Evolutionary conservation across 2,888 invertebrate genomes (phyloP), one percentile per base, ranked within the genome.

Genomic region (Abscondita cerata): DNA sequence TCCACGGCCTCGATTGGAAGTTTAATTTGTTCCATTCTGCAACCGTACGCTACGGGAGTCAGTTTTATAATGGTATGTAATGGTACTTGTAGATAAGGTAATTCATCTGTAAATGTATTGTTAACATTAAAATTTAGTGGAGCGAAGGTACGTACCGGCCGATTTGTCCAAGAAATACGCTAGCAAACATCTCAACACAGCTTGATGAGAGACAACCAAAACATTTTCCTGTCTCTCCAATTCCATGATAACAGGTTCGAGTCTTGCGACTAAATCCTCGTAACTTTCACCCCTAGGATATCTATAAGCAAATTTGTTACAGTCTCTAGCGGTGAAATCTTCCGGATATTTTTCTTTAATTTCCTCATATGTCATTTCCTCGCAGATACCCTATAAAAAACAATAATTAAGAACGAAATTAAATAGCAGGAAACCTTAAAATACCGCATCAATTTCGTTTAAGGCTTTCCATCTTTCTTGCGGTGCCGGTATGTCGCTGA

Each of bases 241-340:
- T 83, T 99, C 98, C 98, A 98, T 97, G 73, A 98, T 98, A 61
- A 98, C 98, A 0, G 99, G 99, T 80, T 99, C 99, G 64, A 99
- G 84, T 25, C 99, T 84, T 1, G 97, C 96, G 15, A 99, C 98
- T 71, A 99, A 85, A 84, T 99, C 98, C 82, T 98, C 98, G 79
- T 99, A 99, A 74, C 97, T 97, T 84, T 98, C 94, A 0, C 94
- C 95, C 44, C 94, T 86, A 0, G 95, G 95, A 82, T 92, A 92
- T 56, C 95, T 86, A 81, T 95, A 95, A 18, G 96, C 96, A 80
- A 98, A 99, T 84, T 99, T 99, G 81, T 98, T 96, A 68, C 92
- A 90, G 82, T 99, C 98, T 55, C 99, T 86, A 12, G 96, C n/a
- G 67, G 92, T 91, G 82, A 99, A 99, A 79, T 99, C 99, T 33